Conservation (phyloP, 2,797 vertebrate genomes). For the Pseudopleuronectes americanus region DNA sequence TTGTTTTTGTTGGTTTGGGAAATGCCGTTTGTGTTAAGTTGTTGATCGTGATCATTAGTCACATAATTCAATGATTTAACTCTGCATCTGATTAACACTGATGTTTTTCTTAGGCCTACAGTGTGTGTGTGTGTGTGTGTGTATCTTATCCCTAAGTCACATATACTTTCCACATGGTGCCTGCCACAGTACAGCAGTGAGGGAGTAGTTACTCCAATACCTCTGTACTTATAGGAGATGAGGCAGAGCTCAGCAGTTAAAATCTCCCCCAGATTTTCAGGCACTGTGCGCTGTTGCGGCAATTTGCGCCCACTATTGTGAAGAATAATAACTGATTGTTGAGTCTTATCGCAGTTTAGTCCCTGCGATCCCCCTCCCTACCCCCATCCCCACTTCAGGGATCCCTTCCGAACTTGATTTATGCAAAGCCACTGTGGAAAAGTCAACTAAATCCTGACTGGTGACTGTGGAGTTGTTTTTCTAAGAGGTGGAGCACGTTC, state of each 20-base stretch:
- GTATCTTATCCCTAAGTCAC: background rate
- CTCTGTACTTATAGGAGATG: slow-evolving; percentile 44
- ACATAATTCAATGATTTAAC: too few relatives aligned
- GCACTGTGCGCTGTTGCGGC: slow-evolving; percentile 1
- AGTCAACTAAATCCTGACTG: slow-evolving; percentile 59
- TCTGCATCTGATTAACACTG: too few relatives aligned
- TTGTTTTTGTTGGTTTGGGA: background rate
- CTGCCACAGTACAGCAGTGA: slow-evolving; percentile 30
- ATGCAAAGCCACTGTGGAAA: slow-evolving; percentile 67
- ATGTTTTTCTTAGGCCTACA: slow-evolving; percentile 1
- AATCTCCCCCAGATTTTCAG: slow-evolving; percentile 22
- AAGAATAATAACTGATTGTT: slow-evolving; percentile 58
- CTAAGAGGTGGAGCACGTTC: slow-evolving; percentile 39
- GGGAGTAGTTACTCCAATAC: slow-evolving; percentile 50
- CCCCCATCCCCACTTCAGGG: slow-evolving; percentile 12
- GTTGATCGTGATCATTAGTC: too few relatives aligned
- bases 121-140: slow-evolving; percentile 5
- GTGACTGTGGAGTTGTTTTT: slow-evolving; percentile 42
- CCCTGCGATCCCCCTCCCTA: slow-evolving; percentile 5
- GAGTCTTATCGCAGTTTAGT: slow-evolving; percentile 40
- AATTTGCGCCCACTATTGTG: slow-evolving; percentile 49
- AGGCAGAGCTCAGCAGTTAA: slow-evolving; percentile 47
- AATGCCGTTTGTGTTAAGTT: background rate
- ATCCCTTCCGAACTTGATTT: slow-evolving; percentile 58
- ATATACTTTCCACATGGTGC: background rate